phyloP scores from a whole-genome alignment of 2,113 vertebrate genomes.

The Colistium nudipinnis region DNA sequence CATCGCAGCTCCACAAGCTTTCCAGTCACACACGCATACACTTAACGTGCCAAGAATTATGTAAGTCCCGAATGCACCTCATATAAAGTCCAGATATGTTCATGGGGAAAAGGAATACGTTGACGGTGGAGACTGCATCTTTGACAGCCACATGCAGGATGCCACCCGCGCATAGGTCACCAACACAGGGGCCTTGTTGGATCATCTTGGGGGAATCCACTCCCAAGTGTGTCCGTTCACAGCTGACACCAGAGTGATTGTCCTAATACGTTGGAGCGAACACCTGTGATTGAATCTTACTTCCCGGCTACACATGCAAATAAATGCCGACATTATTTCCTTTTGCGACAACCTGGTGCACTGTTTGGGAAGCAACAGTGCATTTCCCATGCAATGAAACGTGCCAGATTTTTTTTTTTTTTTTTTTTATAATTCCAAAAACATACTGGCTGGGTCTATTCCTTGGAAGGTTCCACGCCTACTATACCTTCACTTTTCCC shows the following conservation, averaged over 20 bases:
- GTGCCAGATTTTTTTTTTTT: too few species aligned
- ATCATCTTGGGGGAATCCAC: background rate
- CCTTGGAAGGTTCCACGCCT: too few species aligned
- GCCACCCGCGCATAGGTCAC: background rate
- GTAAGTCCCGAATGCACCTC: slow-evolving; percentile 51
- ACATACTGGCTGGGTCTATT: too few species aligned
- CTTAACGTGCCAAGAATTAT: slow-evolving; percentile 56
- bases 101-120: slow-evolving; percentile 40
- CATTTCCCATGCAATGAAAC: background rate
- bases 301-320: background rate
- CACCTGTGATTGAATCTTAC: background rate
- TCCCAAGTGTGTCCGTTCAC: background rate
- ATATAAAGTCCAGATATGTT: slow-evolving; percentile 58
- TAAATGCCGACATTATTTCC: background rate
- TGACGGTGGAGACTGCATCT: slow-evolving; percentile 48
- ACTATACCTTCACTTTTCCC: background rate
- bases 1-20: slow-evolving; percentile 43
- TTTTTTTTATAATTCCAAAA: too few species aligned
- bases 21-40: slow-evolving; percentile 41
- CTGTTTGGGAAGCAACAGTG: background rate
- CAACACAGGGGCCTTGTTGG: background rate
- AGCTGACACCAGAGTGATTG: background rate
- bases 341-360: background rate
- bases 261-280: background rate
- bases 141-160: slow-evolving; percentile 19